Evolutionary conservation across 2,888 invertebrate species (phyloP).

Genomic region (Schizaphis graminum): DNA sequence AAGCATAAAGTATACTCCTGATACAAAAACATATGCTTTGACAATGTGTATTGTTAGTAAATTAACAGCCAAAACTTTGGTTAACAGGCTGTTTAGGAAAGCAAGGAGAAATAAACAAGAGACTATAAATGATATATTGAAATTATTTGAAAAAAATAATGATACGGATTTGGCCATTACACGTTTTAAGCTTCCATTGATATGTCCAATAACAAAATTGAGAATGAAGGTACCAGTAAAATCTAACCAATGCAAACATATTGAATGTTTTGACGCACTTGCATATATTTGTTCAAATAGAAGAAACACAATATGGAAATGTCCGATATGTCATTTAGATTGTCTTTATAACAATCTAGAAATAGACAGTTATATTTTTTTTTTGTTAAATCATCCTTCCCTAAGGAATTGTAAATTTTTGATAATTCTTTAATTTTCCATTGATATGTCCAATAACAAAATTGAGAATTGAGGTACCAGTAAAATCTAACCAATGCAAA

Average conservation of each 20-base stretch:
- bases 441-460: slow-evolving; percentile 94
- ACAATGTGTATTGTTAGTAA: slow-evolving; percentile 90
- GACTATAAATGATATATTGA: slow-evolving; percentile 54
- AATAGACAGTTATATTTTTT: too few species aligned
- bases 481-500: slow-evolving; percentile 89
- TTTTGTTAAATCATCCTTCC: too few species aligned
- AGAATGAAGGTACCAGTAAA: slow-evolving; percentile 91
- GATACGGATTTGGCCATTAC: slow-evolving; percentile 88
- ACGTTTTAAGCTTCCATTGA: slow-evolving; percentile 77
- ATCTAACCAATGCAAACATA: slow-evolving; percentile 91
- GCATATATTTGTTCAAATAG: slow-evolving; percentile 93
- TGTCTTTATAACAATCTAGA: slow-evolving; percentile 73
- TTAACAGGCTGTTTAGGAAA: slow-evolving; percentile 85
- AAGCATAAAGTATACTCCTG: slow-evolving; percentile 91
- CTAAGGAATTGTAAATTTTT: too few species aligned
- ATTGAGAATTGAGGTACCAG: slow-evolving; percentile 90
- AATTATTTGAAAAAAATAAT: slow-evolving; percentile 83
- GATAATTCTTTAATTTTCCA: too few species aligned
- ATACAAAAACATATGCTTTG: slow-evolving; percentile 86
- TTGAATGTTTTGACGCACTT: slow-evolving; percentile 98
- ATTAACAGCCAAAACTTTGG: slow-evolving; percentile 84
- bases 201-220: slow-evolving; percentile 95
- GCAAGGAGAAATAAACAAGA: slow-evolving; percentile 89
- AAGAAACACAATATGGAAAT: slow-evolving; percentile 99
- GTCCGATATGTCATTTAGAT: slow-evolving; percentile 96